Conservation (phyloP, 2,797 vertebrate species). For the Cossypha heuglini region DNA sequence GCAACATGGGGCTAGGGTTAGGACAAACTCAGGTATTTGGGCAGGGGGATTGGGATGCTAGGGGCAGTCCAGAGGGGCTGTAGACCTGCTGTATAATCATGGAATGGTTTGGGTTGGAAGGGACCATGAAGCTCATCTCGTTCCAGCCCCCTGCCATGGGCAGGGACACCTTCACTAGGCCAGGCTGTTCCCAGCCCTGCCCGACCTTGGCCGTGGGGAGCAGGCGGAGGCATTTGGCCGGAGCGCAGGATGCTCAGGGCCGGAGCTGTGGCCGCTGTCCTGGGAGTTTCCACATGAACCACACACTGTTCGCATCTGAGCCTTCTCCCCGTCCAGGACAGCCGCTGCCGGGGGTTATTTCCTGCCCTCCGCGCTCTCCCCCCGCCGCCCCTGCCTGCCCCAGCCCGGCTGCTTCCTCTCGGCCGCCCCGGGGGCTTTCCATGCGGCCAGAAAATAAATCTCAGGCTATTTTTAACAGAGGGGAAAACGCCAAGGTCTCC, state of each 20-base stretch:
- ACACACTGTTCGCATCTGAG: constrained; percentile 15
- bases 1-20: background rate
- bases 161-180: background rate
- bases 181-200: background rate
- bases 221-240: background rate
- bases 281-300: constrained; percentile 61
- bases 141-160: background rate
- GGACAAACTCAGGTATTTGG: background rate
- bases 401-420: constrained; percentile 67
- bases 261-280: background rate
- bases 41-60: accelerated
- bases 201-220: background rate
- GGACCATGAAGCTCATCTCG: background rate
- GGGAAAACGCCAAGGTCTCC: constrained; percentile 61
- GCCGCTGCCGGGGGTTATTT: constrained; percentile 51
- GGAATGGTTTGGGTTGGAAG: background rate
- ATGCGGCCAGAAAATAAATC: constrained; percentile 63
- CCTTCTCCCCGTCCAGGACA: constrained; percentile 45
- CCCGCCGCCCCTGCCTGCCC: constrained; percentile 42
- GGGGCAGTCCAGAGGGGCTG: accelerated
- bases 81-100: background rate
- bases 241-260: background rate
- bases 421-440: constrained; percentile 66
- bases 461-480: constrained; percentile 65
- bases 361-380: constrained; percentile 61